Evolutionary conservation across 2,888 invertebrate genomes (phyloP).

Genomic region (Netelia inedita): DNA sequence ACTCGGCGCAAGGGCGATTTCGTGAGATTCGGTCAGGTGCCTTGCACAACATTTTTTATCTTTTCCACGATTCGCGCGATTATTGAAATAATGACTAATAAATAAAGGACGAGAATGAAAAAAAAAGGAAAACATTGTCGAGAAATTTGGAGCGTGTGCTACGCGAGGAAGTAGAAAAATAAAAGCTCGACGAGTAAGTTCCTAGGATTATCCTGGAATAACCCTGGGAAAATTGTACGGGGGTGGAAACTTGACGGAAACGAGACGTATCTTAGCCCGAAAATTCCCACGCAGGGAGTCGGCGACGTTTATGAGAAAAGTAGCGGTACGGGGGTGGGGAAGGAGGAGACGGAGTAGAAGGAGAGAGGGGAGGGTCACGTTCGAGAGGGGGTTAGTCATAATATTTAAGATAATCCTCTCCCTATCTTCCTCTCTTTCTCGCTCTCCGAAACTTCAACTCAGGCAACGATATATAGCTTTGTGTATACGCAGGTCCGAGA

Average conservation of each 20-base stretch:
- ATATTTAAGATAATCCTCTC: conserved; percentile 78
- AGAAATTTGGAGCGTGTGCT: background rate
- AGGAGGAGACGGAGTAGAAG: conserved; percentile 52
- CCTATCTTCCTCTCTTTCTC: conserved; percentile 23
- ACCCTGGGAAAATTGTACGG: conserved; percentile 55
- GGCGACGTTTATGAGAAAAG: conserved; percentile 61
- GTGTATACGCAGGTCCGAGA: conserved; percentile 5
- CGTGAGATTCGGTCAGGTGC: conserved; percentile 27
- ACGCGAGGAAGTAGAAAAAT: conserved; percentile 11
- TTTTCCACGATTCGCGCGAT: background rate
- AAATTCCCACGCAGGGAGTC: conserved; percentile 63
- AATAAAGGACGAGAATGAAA: conserved; percentile 6
- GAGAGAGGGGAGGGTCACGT: conserved; percentile 35
- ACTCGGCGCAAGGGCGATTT: background rate
- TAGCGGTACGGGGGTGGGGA: conserved; percentile 1
- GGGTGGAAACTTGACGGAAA: conserved; percentile 60
- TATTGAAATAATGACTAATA: conserved; percentile 30
- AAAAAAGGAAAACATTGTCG: conserved; percentile 23
- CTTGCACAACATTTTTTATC: conserved; percentile 10
- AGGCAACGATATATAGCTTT: conserved; percentile 39
- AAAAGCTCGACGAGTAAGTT: conserved; percentile 29
- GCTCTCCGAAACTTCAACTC: conserved; percentile 13
- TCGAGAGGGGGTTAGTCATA: conserved; percentile 74
- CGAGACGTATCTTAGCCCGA: conserved; percentile 35
- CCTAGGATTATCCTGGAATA: conserved; percentile 44